Evolutionary conservation across 2,113 vertebrate species (phyloP).

Genomic region (Gopherus evgoodei): DNA sequence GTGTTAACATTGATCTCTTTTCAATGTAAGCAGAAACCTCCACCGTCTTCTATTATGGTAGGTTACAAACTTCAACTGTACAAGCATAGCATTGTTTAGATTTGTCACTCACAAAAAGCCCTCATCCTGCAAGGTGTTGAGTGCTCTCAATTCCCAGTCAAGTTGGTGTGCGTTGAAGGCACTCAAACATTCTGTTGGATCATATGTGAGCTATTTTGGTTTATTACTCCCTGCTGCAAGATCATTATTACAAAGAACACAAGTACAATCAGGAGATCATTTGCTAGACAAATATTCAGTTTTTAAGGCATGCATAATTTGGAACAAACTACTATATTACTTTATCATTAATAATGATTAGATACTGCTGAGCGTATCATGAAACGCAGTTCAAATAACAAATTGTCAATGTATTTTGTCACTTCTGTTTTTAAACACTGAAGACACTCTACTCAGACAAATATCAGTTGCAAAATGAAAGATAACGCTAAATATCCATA

Average conservation of each 20-base stretch:
- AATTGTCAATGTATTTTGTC: neutral
- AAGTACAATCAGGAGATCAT: neutral
- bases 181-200: neutral
- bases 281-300: neutral
- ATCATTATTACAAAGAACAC: neutral
- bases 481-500: neutral
- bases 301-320: neutral
- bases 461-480: conserved; percentile 4
- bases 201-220: neutral
- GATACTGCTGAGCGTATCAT: neutral
- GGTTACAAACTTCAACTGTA: conserved; percentile 31
- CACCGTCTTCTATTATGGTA: conserved; percentile 25
- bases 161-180: neutral
- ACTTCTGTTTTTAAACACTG: neutral
- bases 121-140: conserved; percentile 18
- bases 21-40: conserved; percentile 62
- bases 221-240: neutral
- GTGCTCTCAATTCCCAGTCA: neutral
- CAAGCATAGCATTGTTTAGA: conserved; percentile 51
- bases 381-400: neutral
- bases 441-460: neutral
- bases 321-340: neutral
- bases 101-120: conserved; percentile 1
- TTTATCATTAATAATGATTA: neutral
- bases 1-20: conserved; percentile 65